Evolutionary conservation across 2,113 vertebrate genomes (phyloP), one percentile per base, ranked within the genome.

Genomic region (Pangasianodon gigas): DNA sequence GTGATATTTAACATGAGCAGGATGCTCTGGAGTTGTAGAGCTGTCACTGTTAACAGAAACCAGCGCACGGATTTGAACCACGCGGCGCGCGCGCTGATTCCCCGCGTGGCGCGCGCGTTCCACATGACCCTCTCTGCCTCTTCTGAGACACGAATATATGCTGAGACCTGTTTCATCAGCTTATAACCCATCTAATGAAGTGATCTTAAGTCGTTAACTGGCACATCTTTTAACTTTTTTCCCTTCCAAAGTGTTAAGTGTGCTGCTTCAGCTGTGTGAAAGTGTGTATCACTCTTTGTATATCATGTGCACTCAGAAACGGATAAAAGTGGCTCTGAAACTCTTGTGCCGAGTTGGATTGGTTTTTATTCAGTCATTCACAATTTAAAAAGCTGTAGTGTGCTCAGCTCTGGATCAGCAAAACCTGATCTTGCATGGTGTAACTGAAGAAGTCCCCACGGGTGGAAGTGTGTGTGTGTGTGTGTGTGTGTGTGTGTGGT

Each of bases 361-460:
- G 32, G n/a, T 32, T 52, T 81, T 84, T 62, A 84, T 84, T 84
- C 56, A 84, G 56, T 62, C 82, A 84, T 84, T 84, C 82, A 62
- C 4, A 10, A 44, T 84, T 84, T 24, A 62, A 84, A 84, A 84
- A 84, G 82, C 82, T 84, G 82, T 62, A 84, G 82, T 84, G 82
- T 84, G 82, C 82, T 84, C 82, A 62, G 82, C 82, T 46, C 82
- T 62, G 56, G 82, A 84, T 62, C 82, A 84, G 82, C 82, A 46
- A 84, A 84, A 84, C 82, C 82, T 84, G 82, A 84, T 84, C 82
- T 29, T 46, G 46, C 82, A 60, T 7, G 56, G 56, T 5, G 82
- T 84, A 84, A 84, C 56, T 84, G 82, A 84, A 84, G 82, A 84
- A 60, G 37, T 84, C 82, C 56, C 82, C 11, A 44, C 62, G 82